phyloP scores from a whole-genome alignment of 35 echinoderm and acorn worm species.

The Lytechinus variegatus region DNA sequence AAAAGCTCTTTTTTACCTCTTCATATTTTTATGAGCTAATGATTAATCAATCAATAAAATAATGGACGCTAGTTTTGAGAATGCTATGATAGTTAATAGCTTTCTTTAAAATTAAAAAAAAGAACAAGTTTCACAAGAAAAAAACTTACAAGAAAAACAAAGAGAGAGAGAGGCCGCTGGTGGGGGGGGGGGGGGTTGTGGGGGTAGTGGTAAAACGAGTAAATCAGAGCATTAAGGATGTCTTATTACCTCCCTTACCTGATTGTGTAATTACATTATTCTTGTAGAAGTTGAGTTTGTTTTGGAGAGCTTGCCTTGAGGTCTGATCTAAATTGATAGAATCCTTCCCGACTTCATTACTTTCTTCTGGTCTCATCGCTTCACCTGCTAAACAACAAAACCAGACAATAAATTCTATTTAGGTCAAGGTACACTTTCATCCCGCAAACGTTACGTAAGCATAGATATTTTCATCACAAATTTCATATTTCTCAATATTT shows the following conservation, averaged over 20 bases:
- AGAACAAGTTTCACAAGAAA: background rate
- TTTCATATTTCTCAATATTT: too few relatives aligned
- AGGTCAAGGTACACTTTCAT: too few relatives aligned
- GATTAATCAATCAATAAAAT: background rate
- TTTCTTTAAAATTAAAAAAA: background rate
- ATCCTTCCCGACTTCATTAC: background rate
- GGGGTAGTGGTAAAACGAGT: background rate
- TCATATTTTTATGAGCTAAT: background rate
- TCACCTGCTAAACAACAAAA: background rate
- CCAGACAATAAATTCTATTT: background rate
- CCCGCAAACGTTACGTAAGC: too few relatives aligned
- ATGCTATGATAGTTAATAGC: background rate
- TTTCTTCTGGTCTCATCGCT: background rate
- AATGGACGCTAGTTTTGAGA: background rate
- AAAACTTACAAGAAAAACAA: background rate
- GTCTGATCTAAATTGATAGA: background rate
- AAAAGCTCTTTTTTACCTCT: background rate
- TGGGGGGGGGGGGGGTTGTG: background rate
- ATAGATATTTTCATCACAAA: too few relatives aligned
- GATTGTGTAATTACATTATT: background rate
- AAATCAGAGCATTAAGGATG: background rate
- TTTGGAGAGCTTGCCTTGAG: slow-evolving; percentile 23
- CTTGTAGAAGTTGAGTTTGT: slow-evolving; percentile 30
- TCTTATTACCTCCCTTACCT: background rate
- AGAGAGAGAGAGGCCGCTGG: background rate